Base-by-base conservation (phyloP, 92 coral and sea anemone species). In the Diadumene lineata region DNA sequence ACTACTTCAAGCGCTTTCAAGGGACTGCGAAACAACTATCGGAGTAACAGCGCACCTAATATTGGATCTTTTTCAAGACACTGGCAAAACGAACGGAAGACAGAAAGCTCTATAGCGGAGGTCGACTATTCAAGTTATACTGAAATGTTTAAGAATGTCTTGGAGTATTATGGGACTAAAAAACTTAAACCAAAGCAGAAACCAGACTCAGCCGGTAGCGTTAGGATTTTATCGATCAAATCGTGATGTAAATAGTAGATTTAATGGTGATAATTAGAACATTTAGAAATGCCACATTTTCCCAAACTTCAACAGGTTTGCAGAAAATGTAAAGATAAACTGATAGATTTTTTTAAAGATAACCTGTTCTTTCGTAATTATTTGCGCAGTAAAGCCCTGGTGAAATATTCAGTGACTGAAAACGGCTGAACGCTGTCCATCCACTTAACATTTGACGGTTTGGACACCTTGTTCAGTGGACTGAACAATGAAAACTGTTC, bases 101-200 rank as follows among this genome's bases (percentile, higher is more conserved):
- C 31, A 9, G 69, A 73, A 32, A 51, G 34, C 13, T 7, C 72
- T 19, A 58, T 19, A 0, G 50, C 72, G 0, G 69, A 67, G 23
- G 68, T 84, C 56, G 97, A 91, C 77, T 91, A 88, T 56, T 91
- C 97, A 0, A 75, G 87, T 60, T 91, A 91, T 43, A 91, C 93
- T 16, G 93, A 91, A 60, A 91, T 91, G 97, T 91, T 91, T 32
- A 88, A 88, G 50, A 91, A 91, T 56, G 97, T 91, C 4, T 31
- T 91, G 73, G 97, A 91, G 29, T 91, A 81, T 88, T 91, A 91
- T 58, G 97, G 97, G 32, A 77, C 89, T 1, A 84, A 80, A 68
- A 90, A 86, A 60, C 68, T 91, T 32, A 77, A 82, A 31, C 86
- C 93, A 31, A 84, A 88, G 56, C n/a, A 90, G 11, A 81, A 88